Percentiles rank a stretch among this genome's conserved stretches.
Conservation (phyloP, 1,140 invertebrate species). For the Magallana angulata region DNA sequence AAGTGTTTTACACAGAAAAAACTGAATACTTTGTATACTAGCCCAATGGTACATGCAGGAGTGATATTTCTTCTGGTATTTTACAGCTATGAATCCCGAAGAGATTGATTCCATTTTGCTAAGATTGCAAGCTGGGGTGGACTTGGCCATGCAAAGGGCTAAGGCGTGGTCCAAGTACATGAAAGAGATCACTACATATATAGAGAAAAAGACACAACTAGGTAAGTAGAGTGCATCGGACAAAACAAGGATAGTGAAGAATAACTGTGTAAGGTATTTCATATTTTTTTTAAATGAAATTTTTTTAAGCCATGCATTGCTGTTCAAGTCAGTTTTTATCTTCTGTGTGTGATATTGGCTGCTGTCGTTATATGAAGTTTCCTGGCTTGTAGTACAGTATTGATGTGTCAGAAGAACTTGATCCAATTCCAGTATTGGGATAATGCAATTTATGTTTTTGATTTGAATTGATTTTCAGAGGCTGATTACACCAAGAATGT, state of each 20-base stretch:
- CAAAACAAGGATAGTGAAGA: too few relatives aligned
- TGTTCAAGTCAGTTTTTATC: too few relatives aligned
- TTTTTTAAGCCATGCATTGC: too few relatives aligned
- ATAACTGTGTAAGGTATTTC: too few relatives aligned
- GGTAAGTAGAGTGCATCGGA: constrained; percentile 62
- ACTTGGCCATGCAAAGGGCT: constrained; percentile 81
- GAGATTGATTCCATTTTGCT: constrained; percentile 79
- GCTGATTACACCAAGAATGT: constrained; percentile 81
- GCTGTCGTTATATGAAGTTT: too few relatives aligned
- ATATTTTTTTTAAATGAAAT: too few relatives aligned
- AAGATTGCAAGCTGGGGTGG: constrained; percentile 80
- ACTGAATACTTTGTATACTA: not conserved
- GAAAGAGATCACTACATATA: constrained; percentile 82
- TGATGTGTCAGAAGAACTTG: not conserved
- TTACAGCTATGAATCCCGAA: constrained; percentile 65
- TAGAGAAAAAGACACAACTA: constrained; percentile 81
- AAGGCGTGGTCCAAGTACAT: constrained; percentile 83
- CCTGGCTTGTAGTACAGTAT: too few relatives aligned
- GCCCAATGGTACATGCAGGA: too few relatives aligned
- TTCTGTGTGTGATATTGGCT: too few relatives aligned
- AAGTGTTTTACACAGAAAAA: not conserved
- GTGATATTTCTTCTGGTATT: not conserved
- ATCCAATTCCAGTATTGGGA: not conserved
- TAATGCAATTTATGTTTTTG: constrained; percentile 41
- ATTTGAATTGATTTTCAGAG: constrained; percentile 74